Conservation (phyloP, 2,888 invertebrate species). For the Leptopilina myrica region DNA sequence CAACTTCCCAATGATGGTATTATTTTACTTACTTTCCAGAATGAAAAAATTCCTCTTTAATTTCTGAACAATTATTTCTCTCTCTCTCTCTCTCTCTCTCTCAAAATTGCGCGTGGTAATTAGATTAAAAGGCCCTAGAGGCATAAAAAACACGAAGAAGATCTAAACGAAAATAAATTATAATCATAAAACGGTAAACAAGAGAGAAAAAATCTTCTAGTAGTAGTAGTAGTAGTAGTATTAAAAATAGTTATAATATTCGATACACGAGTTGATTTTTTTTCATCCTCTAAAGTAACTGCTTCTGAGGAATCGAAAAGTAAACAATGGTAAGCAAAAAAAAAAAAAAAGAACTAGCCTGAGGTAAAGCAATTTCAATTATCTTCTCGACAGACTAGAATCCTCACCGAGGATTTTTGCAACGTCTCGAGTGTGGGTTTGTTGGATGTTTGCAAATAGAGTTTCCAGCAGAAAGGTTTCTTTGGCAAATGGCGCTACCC, state of each 20-base stretch:
- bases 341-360: not conserved
- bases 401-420: constrained; percentile 12
- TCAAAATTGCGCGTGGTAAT: too few species aligned
- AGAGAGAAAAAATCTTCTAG: too few species aligned
- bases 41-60: too few species aligned
- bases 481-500: constrained; percentile 16
- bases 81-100: too few species aligned
- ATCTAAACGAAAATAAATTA: too few species aligned
- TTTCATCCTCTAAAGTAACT: not conserved
- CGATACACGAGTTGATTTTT: not conserved
- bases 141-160: not conserved
- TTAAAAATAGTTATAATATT: too few species aligned
- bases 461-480: constrained; percentile 26
- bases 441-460: constrained; percentile 26
- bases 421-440: constrained; percentile 19
- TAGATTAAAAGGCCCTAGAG: too few species aligned
- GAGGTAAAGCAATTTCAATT: constrained; percentile 31
- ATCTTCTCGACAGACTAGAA: constrained; percentile 4
- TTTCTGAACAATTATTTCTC: too few species aligned
- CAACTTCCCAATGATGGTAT: too few species aligned
- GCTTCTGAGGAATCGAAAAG: not conserved
- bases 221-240: too few species aligned
- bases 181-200: too few species aligned
- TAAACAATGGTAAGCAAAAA: not conserved
- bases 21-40: too few species aligned